phyloP scores from a whole-genome alignment of 2,113 vertebrate species.

The Megaceryle maxima region DNA sequence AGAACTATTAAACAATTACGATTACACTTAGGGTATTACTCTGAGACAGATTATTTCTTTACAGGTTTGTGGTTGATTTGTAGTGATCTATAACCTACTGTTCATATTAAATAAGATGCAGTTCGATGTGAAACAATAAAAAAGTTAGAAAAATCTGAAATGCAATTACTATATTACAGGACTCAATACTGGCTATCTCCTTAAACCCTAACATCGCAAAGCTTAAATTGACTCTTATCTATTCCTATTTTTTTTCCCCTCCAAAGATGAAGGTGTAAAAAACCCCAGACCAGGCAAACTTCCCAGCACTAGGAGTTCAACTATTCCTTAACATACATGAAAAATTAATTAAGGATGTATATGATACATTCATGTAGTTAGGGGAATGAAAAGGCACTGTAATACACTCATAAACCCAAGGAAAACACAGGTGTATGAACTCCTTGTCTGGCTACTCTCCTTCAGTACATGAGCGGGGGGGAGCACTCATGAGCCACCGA shows the following conservation, averaged over 20 bases:
- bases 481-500: rapidly evolving
- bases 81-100: slow-evolving; percentile 33
- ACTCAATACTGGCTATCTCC: neutral
- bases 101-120: slow-evolving; percentile 26
- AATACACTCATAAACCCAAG: neutral
- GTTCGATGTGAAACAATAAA: slow-evolving; percentile 25
- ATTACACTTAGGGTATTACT: slow-evolving; percentile 25
- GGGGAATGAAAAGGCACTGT: neutral
- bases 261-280: neutral
- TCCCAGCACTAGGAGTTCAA: neutral
- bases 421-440: neutral
- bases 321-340: neutral
- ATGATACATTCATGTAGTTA: neutral
- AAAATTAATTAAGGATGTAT: slow-evolving; percentile 2
- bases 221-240: neutral
- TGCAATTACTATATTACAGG: neutral
- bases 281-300: neutral
- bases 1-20: slow-evolving; percentile 49
- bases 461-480: rapidly evolving
- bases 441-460: neutral
- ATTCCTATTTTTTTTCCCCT: neutral
- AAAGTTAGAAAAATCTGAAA: neutral
- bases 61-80: slow-evolving; percentile 48
- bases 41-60: slow-evolving; percentile 49
- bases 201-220: neutral